Evolutionary conservation across 2,113 vertebrate genomes (phyloP).

Genomic region (Gorsachius goisagi): DNA sequence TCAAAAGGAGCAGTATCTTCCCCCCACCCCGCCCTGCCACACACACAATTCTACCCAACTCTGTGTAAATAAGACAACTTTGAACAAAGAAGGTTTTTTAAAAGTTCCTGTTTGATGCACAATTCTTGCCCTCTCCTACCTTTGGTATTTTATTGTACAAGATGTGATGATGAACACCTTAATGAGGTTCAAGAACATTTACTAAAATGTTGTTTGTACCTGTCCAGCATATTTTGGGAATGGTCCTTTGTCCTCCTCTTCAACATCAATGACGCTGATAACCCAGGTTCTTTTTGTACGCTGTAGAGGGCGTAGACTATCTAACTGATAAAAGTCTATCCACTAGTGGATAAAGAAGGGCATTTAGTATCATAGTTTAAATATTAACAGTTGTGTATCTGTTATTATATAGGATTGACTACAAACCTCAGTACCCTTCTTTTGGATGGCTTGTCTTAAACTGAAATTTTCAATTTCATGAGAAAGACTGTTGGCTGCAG

Average conservation of each 20-base stretch:
- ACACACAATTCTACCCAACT: no score
- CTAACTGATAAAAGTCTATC: neutral
- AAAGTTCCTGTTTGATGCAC: neutral
- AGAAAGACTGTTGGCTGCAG: neutral
- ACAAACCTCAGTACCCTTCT: neutral
- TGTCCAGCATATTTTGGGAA: constrained; percentile 71
- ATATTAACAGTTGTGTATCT: neutral
- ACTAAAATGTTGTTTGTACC: constrained; percentile 34
- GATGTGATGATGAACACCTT: neutral
- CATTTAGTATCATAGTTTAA: neutral
- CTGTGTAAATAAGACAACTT: neutral
- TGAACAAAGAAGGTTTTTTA: neutral
- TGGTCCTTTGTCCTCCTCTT: constrained; percentile 75
- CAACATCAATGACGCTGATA: constrained; percentile 79
- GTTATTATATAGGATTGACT: neutral
- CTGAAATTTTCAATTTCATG: neutral
- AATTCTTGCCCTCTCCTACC: neutral
- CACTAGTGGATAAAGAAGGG: neutral
- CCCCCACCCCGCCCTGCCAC: no score
- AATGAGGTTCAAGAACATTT: neutral
- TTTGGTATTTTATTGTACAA: neutral
- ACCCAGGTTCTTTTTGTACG: constrained; percentile 82
- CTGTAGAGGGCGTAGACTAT: neutral
- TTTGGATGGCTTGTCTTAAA: neutral
- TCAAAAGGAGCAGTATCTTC: neutral